A percentile compares a stretch with the other conserved stretches of the same genome.
Conservation (phyloP, 2,113 vertebrate species). For the Andinoacara biseriatus region DNA sequence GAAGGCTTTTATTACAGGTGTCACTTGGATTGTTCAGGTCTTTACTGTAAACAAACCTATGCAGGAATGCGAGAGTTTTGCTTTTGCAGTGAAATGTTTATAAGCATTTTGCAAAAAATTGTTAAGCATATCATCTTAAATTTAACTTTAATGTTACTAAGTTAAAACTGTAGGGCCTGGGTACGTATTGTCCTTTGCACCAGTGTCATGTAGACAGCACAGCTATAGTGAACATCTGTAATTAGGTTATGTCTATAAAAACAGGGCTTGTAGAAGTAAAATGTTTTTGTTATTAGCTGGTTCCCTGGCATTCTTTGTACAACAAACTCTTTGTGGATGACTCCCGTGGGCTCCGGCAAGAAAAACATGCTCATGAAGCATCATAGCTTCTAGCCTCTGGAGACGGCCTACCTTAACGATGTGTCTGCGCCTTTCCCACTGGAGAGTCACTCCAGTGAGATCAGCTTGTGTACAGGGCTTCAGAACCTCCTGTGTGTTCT, state of each 20-base stretch:
- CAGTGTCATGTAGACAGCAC: not conserved
- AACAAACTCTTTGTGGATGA: conserved; percentile 42
- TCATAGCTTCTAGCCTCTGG: conserved; percentile 41
- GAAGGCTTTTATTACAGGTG: not conserved
- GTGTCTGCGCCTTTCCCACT: conserved; percentile 39
- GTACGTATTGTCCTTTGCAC: not conserved
- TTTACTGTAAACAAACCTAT: not conserved
- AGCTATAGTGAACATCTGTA: conserved; percentile 15
- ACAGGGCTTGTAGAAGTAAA: conserved; percentile 21
- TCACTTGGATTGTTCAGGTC: not conserved
- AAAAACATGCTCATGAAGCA: conserved; percentile 70
- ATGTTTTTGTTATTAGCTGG: conserved; percentile 46
- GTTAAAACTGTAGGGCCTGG: not conserved
- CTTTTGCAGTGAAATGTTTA: not conserved
- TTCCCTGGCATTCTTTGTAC: conserved; percentile 27
- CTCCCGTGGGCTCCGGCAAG: conserved; percentile 46
- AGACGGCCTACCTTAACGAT: conserved; percentile 60
- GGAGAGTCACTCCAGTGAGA: conserved; percentile 47
- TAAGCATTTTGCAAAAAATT: fast-evolving
- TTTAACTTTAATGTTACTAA: not conserved
- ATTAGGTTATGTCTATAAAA: conserved; percentile 47
- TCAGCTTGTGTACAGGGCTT: conserved; percentile 44
- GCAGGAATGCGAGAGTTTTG: not conserved
- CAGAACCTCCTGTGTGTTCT: conserved; percentile 55
- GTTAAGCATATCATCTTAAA: not conserved